phyloP scores from a whole-genome alignment of 2,797 vertebrate species.

The Danio choprae region DNA sequence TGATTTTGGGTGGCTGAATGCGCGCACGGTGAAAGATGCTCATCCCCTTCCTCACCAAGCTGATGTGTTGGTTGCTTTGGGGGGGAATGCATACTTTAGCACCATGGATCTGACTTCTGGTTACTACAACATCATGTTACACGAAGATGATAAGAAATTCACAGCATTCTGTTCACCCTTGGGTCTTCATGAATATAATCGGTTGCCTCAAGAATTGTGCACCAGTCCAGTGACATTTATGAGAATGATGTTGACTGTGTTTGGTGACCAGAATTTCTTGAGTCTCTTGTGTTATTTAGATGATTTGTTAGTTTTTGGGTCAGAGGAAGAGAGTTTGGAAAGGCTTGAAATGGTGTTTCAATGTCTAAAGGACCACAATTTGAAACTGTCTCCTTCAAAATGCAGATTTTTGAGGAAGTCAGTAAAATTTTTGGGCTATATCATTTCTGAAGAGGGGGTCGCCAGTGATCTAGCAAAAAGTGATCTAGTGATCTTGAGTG shows the following conservation, averaged over 20 bases:
- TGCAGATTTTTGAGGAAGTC: neutral
- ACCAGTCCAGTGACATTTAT: slow-evolving; percentile 20
- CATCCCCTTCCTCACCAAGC: slow-evolving; percentile 29
- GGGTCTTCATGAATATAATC: neutral
- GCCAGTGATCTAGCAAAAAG: neutral
- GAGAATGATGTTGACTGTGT: slow-evolving; percentile 24
- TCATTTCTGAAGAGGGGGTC: neutral
- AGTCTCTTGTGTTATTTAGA: slow-evolving; percentile 18
- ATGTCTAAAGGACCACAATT: neutral
- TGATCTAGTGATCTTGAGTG: neutral
- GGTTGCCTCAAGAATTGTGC: neutral
- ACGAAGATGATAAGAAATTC: slow-evolving; percentile 13
- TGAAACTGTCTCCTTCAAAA: neutral
- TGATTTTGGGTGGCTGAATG: slow-evolving; percentile 27
- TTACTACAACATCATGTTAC: slow-evolving; percentile 16
- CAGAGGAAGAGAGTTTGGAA: neutral
- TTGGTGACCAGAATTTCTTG: slow-evolving; percentile 15
- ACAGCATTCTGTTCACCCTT: slow-evolving; percentile 10
- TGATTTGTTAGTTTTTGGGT: slow-evolving; percentile 13
- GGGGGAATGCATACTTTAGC: slow-evolving; percentile 7
- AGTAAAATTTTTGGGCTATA: neutral
- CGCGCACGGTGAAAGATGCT: neutral
- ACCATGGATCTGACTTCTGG: slow-evolving; percentile 31
- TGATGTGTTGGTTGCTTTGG: neutral
- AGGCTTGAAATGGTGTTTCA: neutral